Conservation (phyloP, 2,888 invertebrate species). For the Gryllus longicercus region DNA sequence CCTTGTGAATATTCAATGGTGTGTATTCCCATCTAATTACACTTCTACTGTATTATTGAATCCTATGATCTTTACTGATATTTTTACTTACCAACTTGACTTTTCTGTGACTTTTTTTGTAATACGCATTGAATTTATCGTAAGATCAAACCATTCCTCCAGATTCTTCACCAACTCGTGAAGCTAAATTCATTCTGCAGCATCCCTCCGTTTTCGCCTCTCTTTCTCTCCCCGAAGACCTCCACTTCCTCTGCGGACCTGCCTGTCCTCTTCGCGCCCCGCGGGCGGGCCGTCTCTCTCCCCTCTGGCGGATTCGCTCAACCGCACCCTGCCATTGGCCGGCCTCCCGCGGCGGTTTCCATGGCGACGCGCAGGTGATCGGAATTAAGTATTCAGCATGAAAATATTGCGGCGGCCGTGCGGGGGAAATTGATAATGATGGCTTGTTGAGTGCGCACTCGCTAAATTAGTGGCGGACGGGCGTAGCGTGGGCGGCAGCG, state of each 20-base stretch:
- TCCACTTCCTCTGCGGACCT: neutral
- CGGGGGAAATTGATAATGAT: constrained; percentile 9
- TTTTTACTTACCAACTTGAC: no score
- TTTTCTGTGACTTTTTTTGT: no score
- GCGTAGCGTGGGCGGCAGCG: neutral
- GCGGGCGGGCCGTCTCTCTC: neutral
- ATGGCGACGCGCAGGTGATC: neutral
- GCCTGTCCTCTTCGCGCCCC: neutral
- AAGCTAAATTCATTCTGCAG: no score
- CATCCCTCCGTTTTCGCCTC: no score
- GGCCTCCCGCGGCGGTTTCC: neutral
- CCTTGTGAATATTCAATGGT: no score
- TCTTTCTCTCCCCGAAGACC: neutral
- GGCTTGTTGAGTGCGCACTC: constrained; percentile 1
- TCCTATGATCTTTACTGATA: no score
- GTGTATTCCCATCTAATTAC: no score
- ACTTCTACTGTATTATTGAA: no score
- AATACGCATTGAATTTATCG: no score
- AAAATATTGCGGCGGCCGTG: neutral
- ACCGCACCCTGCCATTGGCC: neutral
- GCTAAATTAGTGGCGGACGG: neutral
- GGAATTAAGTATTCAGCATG: constrained; percentile 10
- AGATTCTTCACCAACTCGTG: no score
- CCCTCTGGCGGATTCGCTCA: neutral
- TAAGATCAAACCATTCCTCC: no score